Conservation (phyloP, 2,113 vertebrate species). For the Sakesphorus luctuosus region DNA sequence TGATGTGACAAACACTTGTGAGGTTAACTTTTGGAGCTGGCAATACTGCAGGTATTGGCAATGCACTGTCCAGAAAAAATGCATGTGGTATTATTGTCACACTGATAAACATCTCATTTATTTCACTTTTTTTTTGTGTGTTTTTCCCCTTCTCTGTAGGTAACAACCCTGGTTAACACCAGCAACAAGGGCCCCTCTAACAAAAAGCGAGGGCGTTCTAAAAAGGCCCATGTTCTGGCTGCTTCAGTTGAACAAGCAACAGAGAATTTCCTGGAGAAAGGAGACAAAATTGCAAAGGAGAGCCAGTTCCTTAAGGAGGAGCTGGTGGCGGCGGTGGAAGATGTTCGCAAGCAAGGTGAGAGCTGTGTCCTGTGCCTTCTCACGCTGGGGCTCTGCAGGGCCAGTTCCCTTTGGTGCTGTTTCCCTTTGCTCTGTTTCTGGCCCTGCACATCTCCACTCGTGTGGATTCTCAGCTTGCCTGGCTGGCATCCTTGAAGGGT, state of each 20-base stretch:
- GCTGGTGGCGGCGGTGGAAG: conserved; percentile 94
- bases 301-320: conserved; percentile 98
- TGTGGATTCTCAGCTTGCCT: background rate
- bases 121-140: background rate
- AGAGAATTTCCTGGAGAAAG: conserved; percentile 97
- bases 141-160: conserved; percentile 74
- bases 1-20: background rate
- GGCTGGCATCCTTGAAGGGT: background rate
- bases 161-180: conserved; percentile 96
- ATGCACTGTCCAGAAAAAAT: background rate
- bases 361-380: background rate
- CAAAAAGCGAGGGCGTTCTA: conserved; percentile 98
- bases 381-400: background rate
- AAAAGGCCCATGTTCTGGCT: conserved; percentile 97
- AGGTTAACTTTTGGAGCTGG: background rate
- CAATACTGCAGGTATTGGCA: background rate
- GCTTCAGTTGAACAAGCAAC: conserved; percentile 97
- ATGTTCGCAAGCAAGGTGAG: conserved; percentile 98
- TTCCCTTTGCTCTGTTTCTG: background rate
- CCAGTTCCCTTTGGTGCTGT: background rate
- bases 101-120: background rate
- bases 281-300: conserved; percentile 98
- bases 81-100: background rate
- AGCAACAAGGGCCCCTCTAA: conserved; percentile 98
- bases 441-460: background rate